A percentile compares a stretch with the other conserved stretches of the same genome.
Conservation (phyloP, 2,113 vertebrate species). For the Athene cunicularia region DNA sequence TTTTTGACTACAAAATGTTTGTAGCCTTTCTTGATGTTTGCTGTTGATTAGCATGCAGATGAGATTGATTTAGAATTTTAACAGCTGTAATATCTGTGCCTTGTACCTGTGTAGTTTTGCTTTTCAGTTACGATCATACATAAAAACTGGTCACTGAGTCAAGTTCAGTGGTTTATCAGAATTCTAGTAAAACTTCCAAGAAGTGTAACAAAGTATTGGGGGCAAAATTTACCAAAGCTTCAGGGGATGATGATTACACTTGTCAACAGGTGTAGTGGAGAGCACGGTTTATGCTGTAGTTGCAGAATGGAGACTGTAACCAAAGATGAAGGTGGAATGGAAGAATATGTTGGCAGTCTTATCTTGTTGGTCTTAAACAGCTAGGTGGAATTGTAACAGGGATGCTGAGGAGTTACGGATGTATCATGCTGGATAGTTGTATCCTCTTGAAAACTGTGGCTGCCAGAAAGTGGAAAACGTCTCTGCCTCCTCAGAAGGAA, state of each 20-base stretch:
- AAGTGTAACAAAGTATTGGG: background rate
- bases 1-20: background rate
- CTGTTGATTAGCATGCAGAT: background rate
- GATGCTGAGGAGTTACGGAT: background rate
- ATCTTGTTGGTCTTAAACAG: background rate
- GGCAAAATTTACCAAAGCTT: background rate
- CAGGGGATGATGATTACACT: background rate
- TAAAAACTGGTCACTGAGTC: background rate
- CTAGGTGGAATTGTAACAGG: background rate
- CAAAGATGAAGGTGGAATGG: background rate
- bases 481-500: background rate
- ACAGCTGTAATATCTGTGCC: background rate
- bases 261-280: rapidly evolving
- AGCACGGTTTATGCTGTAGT: background rate
- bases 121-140: background rate
- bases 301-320: background rate
- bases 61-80: background rate
- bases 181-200: background rate
- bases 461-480: background rate
- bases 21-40: background rate
- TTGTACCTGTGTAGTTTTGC: background rate
- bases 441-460: background rate
- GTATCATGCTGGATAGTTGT: background rate
- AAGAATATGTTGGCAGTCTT: background rate
- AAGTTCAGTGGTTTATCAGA: background rate